Conservation (phyloP, 2,888 invertebrate genomes). For the Leptinotarsa rubiginosa region DNA sequence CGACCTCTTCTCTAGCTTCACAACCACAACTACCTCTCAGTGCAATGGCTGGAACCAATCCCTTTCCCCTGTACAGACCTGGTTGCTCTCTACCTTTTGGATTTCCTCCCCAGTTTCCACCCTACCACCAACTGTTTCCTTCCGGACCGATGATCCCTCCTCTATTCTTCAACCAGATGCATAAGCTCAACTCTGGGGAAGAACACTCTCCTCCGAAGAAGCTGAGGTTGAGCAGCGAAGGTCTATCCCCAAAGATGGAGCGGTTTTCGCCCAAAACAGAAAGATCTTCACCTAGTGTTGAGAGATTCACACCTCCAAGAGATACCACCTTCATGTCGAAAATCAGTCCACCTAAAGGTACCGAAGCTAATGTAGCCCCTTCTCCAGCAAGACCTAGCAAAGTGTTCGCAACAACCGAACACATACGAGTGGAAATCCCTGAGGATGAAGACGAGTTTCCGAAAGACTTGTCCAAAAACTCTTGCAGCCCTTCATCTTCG, state of each 20-base stretch:
- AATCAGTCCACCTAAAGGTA: constrained; percentile 75
- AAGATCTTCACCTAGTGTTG: constrained; percentile 50
- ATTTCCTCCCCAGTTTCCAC: constrained; percentile 73
- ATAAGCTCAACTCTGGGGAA: constrained; percentile 66
- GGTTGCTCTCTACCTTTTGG: constrained; percentile 69
- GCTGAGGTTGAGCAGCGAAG: constrained; percentile 30
- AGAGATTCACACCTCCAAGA: constrained; percentile 72
- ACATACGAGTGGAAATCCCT: constrained; percentile 34
- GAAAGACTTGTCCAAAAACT: constrained; percentile 57
- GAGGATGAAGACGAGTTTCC: constrained; percentile 56
- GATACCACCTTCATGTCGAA: constrained; percentile 58
- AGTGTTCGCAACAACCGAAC: constrained; percentile 36
- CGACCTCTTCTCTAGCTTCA: constrained; percentile 61
- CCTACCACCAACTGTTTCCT: constrained; percentile 62
- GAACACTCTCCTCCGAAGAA: constrained; percentile 66
- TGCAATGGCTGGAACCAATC: constrained; percentile 65
- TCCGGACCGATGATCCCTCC: constrained; percentile 73
- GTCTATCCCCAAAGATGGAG: constrained; percentile 32
- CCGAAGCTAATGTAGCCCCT: constrained; percentile 76
- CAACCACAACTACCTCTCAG: constrained; percentile 58
- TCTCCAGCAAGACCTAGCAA: constrained; percentile 73
- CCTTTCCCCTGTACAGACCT: constrained; percentile 80
- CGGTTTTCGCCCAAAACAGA: constrained; percentile 29
- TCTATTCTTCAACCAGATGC: constrained; percentile 72
- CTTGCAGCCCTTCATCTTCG: constrained; percentile 45